Conservation (phyloP, 2,113 vertebrate genomes). For the Otis tarda region DNA sequence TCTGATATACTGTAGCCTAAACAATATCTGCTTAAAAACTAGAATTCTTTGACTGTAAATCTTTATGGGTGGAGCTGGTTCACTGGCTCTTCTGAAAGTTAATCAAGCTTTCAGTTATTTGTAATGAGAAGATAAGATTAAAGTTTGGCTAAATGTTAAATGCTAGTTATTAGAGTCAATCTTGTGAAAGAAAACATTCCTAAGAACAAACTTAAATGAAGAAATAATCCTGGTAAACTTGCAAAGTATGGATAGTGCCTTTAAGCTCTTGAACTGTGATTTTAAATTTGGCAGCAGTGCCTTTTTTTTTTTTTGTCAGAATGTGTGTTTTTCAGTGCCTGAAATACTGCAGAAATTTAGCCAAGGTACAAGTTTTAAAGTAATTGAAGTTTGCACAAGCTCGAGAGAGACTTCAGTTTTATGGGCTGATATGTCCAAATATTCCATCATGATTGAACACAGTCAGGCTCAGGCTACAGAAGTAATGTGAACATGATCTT, state of each 20-base stretch:
- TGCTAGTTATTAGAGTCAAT: not conserved
- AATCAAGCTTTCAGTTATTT: not conserved
- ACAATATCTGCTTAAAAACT: not conserved
- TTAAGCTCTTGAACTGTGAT: not conserved
- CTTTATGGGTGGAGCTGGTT: not conserved
- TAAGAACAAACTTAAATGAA: not conserved
- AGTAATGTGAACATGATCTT: not conserved
- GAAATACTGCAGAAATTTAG: not conserved
- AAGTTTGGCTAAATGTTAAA: not conserved
- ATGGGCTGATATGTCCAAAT: not conserved
- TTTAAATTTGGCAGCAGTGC: not conserved
- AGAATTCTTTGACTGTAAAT: not conserved
- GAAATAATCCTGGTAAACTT: not conserved
- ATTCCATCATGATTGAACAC: not conserved
- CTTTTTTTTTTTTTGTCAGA: not conserved
- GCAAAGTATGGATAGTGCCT: not conserved
- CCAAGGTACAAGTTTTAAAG: not conserved
- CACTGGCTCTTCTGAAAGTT: not conserved
- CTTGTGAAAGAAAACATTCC: not conserved
- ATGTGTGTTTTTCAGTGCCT: not conserved
- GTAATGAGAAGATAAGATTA: not conserved
- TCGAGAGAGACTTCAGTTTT: not conserved
- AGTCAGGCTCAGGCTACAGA: not conserved
- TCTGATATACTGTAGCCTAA: not conserved
- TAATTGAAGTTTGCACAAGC: not conserved